Conservation (phyloP, 2,888 invertebrate species). For the Chironomus riparius region DNA sequence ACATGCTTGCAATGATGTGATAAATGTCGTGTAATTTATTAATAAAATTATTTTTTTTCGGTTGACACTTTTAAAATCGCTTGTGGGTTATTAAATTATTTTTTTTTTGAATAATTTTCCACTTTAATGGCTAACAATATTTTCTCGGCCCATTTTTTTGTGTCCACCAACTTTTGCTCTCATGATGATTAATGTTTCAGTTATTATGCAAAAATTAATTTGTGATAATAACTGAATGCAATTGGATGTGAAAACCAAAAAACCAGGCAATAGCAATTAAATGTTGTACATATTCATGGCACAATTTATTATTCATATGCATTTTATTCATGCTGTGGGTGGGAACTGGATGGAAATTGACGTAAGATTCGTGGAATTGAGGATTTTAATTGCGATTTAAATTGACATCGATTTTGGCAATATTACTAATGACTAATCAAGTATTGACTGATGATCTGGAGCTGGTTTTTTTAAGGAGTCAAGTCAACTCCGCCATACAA, state of each 20-base stretch:
- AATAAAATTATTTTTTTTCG: background rate
- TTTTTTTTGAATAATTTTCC: background rate
- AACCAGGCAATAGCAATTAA: background rate
- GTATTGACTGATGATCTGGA: too few relatives aligned
- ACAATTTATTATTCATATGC: background rate
- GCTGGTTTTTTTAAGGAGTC: too few relatives aligned
- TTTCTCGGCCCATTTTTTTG: background rate
- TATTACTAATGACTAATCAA: too few relatives aligned
- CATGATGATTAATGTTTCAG: conserved; percentile 15
- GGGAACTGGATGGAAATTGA: too few relatives aligned
- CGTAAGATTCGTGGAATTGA: too few relatives aligned
- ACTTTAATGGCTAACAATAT: background rate
- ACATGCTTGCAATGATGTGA: conserved; percentile 9
- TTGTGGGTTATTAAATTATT: conserved; percentile 21
- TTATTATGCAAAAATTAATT: conserved; percentile 25
- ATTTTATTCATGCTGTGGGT: background rate
- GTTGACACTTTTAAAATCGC: background rate
- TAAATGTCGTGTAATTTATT: conserved; percentile 24
- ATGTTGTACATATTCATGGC: background rate
- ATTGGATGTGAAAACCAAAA: background rate
- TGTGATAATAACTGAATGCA: conserved; percentile 20
- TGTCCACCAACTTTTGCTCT: background rate
- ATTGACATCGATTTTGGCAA: too few relatives aligned
- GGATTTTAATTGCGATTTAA: too few relatives aligned
- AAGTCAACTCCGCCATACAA: too few relatives aligned